phyloP scores from a whole-genome alignment of 2,113 vertebrate species.

The Neomonachus schauinslandi region DNA sequence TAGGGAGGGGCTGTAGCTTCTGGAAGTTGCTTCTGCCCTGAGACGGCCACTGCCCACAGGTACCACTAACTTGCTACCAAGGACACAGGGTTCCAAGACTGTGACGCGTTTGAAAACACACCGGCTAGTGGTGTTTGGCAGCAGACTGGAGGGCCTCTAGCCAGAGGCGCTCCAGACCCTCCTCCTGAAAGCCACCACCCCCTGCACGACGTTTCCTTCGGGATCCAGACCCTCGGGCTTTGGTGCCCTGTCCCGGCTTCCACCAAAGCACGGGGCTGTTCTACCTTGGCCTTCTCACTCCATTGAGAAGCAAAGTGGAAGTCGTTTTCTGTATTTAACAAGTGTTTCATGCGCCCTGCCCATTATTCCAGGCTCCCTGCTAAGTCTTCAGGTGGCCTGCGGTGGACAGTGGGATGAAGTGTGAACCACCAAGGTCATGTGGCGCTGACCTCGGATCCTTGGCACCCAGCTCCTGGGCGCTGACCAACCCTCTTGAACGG shows the following conservation, averaged over 20 bases:
- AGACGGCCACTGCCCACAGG: neutral
- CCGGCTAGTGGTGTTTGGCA: neutral
- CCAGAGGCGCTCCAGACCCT: neutral
- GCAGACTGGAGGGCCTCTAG: neutral
- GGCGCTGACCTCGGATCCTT: rapidly evolving
- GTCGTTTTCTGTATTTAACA: neutral
- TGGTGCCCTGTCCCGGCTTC: rapidly evolving
- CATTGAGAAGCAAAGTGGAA: neutral
- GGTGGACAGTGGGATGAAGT: rapidly evolving
- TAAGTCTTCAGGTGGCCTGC: neutral
- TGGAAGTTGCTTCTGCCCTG: neutral
- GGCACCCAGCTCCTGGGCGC: neutral
- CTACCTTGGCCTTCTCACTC: neutral
- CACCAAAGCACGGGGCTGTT: neutral
- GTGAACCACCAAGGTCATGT: rapidly evolving
- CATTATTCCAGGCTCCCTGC: rapidly evolving
- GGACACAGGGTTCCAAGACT: neutral
- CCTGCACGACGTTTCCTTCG: rapidly evolving
- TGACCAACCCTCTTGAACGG: constrained; percentile 82
- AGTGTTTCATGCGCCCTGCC: neutral
- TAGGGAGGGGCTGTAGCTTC: neutral
- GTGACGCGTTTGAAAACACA: neutral
- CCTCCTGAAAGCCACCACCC: neutral
- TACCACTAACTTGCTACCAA: neutral
- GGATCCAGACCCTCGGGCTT: neutral